phyloP scores from a whole-genome alignment of 2,113 vertebrate species.

The Pipra filicauda region DNA sequence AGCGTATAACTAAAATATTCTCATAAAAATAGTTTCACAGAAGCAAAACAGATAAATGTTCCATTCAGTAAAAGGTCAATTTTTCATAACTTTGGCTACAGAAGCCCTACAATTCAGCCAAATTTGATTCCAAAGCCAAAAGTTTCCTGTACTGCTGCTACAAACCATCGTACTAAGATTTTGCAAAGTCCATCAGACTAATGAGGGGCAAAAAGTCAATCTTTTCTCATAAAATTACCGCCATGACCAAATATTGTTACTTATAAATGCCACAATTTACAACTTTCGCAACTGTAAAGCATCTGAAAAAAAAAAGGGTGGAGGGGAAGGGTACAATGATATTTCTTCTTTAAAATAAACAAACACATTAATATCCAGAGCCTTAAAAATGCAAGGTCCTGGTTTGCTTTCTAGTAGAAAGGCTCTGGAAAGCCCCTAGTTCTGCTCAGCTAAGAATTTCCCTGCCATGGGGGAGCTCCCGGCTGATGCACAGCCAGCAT shows the following conservation, averaged over 20 bases:
- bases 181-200: constrained; percentile 1
- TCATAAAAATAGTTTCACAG: constrained; percentile 61
- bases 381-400: background rate
- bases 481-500: background rate
- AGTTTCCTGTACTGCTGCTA: constrained; percentile 23
- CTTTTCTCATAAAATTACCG: constrained; percentile 36
- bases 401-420: constrained; percentile 18
- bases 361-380: background rate
- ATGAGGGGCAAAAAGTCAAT: constrained; percentile 41
- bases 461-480: background rate
- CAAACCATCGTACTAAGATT: background rate
- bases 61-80: constrained; percentile 53
- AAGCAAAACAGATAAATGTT: constrained; percentile 57
- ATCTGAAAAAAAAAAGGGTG: background rate
- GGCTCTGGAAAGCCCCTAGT: constrained; percentile 10
- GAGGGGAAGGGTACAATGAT: background rate
- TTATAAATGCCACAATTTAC: background rate
- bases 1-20: constrained; percentile 33
- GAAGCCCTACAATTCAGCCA: constrained; percentile 29
- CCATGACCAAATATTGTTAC: background rate
- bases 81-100: constrained; percentile 66
- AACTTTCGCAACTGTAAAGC: background rate
- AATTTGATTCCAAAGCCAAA: constrained; percentile 44
- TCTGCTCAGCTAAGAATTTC: constrained; percentile 17
- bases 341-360: constrained; percentile 14